Evolutionary conservation across 92 coral and sea anemone species (phyloP).

Genomic region (Epizoanthus fatuus): DNA sequence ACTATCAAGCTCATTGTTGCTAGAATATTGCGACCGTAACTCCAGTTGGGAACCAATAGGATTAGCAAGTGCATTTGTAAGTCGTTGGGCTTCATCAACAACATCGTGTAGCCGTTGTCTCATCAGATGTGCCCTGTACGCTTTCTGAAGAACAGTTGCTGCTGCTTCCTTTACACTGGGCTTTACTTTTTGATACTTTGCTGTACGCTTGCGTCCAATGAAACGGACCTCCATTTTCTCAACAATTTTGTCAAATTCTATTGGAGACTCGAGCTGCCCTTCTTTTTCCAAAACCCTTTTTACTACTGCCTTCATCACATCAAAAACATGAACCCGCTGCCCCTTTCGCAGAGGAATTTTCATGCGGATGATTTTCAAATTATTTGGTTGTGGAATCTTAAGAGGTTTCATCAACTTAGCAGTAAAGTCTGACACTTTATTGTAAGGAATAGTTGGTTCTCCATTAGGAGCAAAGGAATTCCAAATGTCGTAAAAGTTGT

Average conservation of each 20-base stretch:
- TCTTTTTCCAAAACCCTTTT: conserved; percentile 32
- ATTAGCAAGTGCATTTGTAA: not conserved
- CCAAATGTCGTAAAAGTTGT: conserved; percentile 59
- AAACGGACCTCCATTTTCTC: conserved; percentile 56
- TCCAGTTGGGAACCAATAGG: no score
- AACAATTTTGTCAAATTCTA: conserved; percentile 46
- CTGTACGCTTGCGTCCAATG: conserved; percentile 11
- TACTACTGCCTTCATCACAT: conserved; percentile 60
- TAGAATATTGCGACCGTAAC: no score
- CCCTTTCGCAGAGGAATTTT: conserved; percentile 50
- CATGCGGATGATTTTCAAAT: conserved; percentile 42
- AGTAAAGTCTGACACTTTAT: conserved; percentile 45
- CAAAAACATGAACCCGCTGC: conserved; percentile 52
- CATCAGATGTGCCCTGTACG: not conserved
- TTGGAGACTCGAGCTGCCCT: conserved; percentile 22
- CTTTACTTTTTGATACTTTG: not conserved
- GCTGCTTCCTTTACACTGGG: not conserved
- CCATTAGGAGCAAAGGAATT: conserved; percentile 51
- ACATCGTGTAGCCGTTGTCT: not conserved
- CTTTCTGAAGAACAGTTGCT: conserved; percentile 7
- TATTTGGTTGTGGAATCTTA: conserved; percentile 45
- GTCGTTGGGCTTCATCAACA: not conserved
- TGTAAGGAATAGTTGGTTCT: conserved; percentile 38
- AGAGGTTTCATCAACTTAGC: conserved; percentile 53
- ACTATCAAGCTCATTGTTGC: no score